Evolutionary conservation across 2,888 invertebrate species (phyloP).

Genomic region (Ophion obscuratus): DNA sequence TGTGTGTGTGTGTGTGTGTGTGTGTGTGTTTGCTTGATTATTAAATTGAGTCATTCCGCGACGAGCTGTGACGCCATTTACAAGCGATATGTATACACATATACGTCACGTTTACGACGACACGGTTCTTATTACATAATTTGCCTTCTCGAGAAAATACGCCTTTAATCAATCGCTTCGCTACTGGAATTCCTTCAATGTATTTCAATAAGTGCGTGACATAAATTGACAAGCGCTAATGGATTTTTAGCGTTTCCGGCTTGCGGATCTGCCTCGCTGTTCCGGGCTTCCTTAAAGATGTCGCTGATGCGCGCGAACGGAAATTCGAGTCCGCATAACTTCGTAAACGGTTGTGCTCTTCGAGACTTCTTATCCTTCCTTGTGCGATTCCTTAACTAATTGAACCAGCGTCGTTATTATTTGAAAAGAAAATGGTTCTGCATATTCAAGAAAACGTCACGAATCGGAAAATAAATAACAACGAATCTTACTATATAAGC

Average conservation of each 20-base stretch:
- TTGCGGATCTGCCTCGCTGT: too few species aligned
- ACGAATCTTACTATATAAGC: not conserved
- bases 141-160: not conserved
- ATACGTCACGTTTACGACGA: not conserved
- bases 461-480: not conserved
- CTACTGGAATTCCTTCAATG: not conserved
- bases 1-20: constrained; percentile 19
- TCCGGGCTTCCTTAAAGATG: too few species aligned
- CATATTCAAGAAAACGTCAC: not conserved
- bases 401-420: not conserved
- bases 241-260: not conserved
- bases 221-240: not conserved
- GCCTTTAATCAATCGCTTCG: not conserved
- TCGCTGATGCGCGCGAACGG: too few species aligned
- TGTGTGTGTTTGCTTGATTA: constrained; percentile 47
- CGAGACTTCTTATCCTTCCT: not conserved
- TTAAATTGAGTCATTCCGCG: constrained; percentile 60
- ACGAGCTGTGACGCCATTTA: constrained; percentile 24
- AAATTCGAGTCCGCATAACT: not conserved
- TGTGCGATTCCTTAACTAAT: not conserved
- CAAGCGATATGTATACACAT: not conserved
- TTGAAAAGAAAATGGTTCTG: not conserved
- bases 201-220: not conserved
- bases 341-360: not conserved
- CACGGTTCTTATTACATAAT: constrained; percentile 7